These are phyloP conservation scores for Etia nguti DNA, from an alignment of 2,113 vertebrate genomes.

Conservation along the genomic window DNA sequence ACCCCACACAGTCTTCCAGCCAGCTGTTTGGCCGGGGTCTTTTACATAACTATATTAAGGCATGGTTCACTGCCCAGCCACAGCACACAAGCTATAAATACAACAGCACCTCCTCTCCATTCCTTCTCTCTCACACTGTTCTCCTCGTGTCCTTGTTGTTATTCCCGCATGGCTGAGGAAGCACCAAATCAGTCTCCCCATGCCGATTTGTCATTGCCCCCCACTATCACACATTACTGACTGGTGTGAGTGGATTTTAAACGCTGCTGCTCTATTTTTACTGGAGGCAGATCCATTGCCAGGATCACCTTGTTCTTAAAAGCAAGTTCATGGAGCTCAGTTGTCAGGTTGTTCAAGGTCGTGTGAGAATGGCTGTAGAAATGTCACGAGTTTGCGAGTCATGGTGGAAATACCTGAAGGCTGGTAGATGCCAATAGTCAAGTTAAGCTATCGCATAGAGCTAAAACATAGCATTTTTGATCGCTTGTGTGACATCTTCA, in stretches of 20 bases:
- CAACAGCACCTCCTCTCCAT: background rate
- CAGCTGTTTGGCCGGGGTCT: constrained; percentile 50
- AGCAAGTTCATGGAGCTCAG: background rate
- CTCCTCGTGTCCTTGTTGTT: constrained; percentile 20
- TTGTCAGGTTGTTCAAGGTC: background rate
- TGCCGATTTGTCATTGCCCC: background rate
- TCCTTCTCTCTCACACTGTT: background rate
- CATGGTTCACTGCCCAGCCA: constrained; percentile 42
- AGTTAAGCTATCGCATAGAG: background rate
- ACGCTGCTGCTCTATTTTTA: constrained; percentile 22
- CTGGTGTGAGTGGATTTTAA: constrained; percentile 39
- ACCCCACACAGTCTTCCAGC: background rate
- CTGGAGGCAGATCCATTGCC: background rate
- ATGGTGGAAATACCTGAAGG: background rate
- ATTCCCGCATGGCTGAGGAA: constrained; percentile 3
- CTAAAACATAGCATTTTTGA: background rate
- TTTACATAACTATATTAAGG: constrained; percentile 74
- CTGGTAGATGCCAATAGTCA: background rate
- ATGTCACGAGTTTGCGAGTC: background rate
- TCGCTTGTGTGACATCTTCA: background rate
- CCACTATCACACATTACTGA: background rate
- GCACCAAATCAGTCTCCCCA: background rate
- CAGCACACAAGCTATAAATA: constrained; percentile 66
- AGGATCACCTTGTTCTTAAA: background rate
- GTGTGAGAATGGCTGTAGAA: background rate